phyloP scores from a whole-genome alignment of 2,888 invertebrate species.

The Tribolium freemani region DNA sequence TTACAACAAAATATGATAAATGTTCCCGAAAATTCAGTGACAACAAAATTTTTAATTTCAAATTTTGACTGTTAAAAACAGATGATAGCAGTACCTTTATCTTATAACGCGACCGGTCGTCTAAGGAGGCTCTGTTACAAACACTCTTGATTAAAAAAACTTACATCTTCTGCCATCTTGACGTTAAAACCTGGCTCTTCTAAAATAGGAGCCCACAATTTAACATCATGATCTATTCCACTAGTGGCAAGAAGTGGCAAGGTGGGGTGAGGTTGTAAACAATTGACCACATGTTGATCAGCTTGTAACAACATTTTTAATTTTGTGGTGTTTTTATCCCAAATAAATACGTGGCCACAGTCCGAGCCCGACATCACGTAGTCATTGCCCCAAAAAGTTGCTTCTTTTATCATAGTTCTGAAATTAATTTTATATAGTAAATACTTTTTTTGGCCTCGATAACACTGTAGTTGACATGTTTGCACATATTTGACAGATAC shows the following conservation, averaged over 20 bases:
- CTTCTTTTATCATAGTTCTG: conserved; percentile 88
- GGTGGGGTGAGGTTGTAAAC: conserved; percentile 86
- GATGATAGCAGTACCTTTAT: conserved; percentile 40
- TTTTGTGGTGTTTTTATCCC: conserved; percentile 80
- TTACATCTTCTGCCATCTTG: conserved; percentile 76
- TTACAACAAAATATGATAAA: too few relatives aligned
- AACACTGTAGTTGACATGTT: too few relatives aligned
- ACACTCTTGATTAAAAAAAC: conserved; percentile 54
- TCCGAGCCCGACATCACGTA: conserved; percentile 91
- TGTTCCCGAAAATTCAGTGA: too few relatives aligned
- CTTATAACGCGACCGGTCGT: too few relatives aligned
- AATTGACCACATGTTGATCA: conserved; percentile 88
- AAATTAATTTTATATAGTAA: conserved; percentile 45
- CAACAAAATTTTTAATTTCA: too few relatives aligned
- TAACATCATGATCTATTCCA: conserved; percentile 91
- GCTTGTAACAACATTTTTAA: conserved; percentile 83
- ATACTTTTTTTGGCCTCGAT: too few relatives aligned
- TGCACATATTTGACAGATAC: too few relatives aligned
- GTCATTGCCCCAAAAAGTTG: conserved; percentile 86
- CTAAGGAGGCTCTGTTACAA: too few relatives aligned
- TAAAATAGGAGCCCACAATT: conserved; percentile 83
- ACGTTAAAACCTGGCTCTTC: conserved; percentile 75
- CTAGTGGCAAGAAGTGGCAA: conserved; percentile 84
- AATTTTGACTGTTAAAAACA: too few relatives aligned
- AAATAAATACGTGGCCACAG: conserved; percentile 89